Base-by-base conservation (phyloP, 2,888 invertebrate genomes). In the Sarcophaga carnaria region DNA sequence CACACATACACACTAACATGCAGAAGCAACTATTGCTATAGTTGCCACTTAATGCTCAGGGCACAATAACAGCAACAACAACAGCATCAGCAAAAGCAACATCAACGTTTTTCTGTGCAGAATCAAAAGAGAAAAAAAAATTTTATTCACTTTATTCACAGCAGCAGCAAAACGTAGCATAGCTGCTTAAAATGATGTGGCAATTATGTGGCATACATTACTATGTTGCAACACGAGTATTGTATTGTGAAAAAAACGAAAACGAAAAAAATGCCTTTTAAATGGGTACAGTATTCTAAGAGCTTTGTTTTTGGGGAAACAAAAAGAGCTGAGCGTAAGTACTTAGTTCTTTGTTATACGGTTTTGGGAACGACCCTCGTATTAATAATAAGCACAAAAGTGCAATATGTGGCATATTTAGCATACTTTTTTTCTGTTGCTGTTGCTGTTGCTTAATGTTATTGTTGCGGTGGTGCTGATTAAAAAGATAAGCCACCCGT, bases 351-450 rank as follows among this genome's bases (percentile, higher is more conserved):
- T 54, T 54, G 54, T 78, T 83, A 72, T 78, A 60, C 78, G 83
- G 78, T 62, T 70, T 72, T 78, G 47, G 66, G 77, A 45, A 49
- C n/a, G 47, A 77, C 47, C 66, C 71, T 83, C 71, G 77, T 83
- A 37, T 77, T 83, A 67, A 78, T 4, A 54, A 54, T 54, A 54
- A 17, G 54, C 54, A 54, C 10, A 14, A 54, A 17, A 12, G 14
- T 17, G 17, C 54, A 54, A 54, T 17, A 54, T 54, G 54, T 54
- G 12, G 17, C 5, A 2, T 14, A 54, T 37, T 54, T 54, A 54
- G 2, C 54, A 54, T 14, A 49, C 17, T 2, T 17, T 12, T 54
- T 14, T 54, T 17, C 11, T 49, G 2, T 14, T 49, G 14, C 4
- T 14, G 54, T 54, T 54, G 10, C 37, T 37, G 37, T 37, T 54